These are phyloP conservation scores for Crotalus viridis DNA, from an alignment of 2,113 vertebrate genomes.

Conservation along the genomic window DNA sequence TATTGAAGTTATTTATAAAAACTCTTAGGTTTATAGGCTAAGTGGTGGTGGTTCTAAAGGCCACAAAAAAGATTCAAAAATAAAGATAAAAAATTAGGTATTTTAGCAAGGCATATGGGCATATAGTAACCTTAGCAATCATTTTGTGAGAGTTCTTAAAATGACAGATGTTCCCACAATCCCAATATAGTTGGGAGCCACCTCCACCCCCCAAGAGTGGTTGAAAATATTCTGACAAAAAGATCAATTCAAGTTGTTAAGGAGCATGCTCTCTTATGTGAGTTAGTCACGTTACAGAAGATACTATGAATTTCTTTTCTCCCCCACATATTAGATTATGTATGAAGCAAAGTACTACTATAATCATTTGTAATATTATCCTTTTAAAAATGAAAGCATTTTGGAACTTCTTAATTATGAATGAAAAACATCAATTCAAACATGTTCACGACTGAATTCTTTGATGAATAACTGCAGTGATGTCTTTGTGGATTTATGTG, in stretches of 20 bases:
- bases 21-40: background rate
- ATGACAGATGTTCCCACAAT: background rate
- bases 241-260: background rate
- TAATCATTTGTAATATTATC: background rate
- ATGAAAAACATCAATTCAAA: background rate
- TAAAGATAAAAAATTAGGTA: background rate
- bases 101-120: background rate
- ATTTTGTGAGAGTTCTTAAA: background rate
- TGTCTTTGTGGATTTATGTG: no score
- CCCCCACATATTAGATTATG: background rate
- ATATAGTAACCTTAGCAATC: background rate
- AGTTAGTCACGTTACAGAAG: background rate
- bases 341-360: background rate
- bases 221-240: background rate
- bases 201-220: background rate
- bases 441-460: background rate
- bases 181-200: background rate
- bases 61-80: background rate
- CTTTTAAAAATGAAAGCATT: constrained; percentile 25
- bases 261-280: background rate
- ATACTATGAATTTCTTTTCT: background rate
- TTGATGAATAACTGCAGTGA: rapidly evolving
- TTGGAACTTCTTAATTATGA: background rate
- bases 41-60: background rate
- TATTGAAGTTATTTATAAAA: background rate